Evolutionary conservation across 2,888 invertebrate species (phyloP).

Genomic region (Caenorhabditis zanzibari): DNA sequence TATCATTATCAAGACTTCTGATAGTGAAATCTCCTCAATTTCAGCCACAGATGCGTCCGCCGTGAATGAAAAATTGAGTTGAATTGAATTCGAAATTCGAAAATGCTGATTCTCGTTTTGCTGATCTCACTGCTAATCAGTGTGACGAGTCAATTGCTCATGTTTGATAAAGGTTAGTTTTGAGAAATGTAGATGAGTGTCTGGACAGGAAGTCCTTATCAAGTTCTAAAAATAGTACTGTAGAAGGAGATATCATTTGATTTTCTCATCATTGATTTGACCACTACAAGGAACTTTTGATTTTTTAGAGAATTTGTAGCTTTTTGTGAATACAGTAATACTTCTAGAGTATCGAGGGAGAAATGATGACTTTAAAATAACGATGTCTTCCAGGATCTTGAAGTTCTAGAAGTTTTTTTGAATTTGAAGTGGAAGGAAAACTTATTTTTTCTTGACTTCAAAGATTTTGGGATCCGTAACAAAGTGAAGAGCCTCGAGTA

Average conservation of each 20-base stretch:
- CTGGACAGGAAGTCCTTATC: too few species aligned
- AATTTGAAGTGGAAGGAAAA: too few species aligned
- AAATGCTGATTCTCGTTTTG: slow-evolving; percentile 36
- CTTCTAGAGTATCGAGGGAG: too few species aligned
- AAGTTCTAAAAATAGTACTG: not conserved
- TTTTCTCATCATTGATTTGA: not conserved
- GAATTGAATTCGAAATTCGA: not conserved
- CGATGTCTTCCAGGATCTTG: too few species aligned
- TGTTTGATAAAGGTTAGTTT: slow-evolving; percentile 64
- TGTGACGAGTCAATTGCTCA: slow-evolving; percentile 45
- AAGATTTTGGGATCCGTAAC: too few species aligned
- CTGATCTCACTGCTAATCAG: slow-evolving; percentile 50
- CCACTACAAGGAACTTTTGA: not conserved
- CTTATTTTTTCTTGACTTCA: too few species aligned
- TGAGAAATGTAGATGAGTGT: not conserved
- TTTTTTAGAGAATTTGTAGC: not conserved
- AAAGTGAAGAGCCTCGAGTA: not conserved
- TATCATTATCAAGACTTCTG: not conserved
- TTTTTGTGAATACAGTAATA: too few species aligned
- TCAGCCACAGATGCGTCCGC: slow-evolving; percentile 64
- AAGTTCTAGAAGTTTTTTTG: too few species aligned
- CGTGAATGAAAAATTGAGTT: slow-evolving; percentile 47
- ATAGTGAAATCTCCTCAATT: not conserved
- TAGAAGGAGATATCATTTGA: not conserved
- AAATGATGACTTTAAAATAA: too few species aligned